phyloP scores from a whole-genome alignment of 2,113 vertebrate genomes.

The Sturnus vulgaris region DNA sequence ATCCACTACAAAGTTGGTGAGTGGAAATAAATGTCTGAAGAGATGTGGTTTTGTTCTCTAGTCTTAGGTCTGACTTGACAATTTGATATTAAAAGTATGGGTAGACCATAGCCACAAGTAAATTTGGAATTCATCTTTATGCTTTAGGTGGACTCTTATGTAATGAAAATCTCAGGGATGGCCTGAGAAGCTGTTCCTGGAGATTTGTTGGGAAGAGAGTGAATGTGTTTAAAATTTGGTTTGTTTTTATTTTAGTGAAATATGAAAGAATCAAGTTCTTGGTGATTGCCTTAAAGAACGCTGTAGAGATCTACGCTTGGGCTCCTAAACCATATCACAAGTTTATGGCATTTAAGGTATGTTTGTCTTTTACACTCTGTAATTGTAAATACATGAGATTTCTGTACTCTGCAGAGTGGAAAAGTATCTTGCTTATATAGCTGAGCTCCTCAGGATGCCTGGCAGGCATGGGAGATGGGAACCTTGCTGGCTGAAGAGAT shows the following conservation, averaged over 20 bases:
- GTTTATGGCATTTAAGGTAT: constrained; percentile 99
- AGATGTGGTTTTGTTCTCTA: background rate
- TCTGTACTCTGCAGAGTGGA: background rate
- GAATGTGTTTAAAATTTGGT: background rate
- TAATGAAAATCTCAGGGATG: background rate
- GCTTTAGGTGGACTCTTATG: background rate
- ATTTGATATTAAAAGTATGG: background rate
- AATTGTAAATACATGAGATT: background rate
- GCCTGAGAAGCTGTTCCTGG: background rate
- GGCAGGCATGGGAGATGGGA: background rate
- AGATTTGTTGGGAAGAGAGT: background rate
- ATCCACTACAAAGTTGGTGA: constrained; percentile 99
- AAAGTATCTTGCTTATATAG: background rate
- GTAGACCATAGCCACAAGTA: background rate
- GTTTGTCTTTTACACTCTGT: background rate
- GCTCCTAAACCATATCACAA: constrained; percentile 99
- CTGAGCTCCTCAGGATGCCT: background rate
- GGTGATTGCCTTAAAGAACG: constrained; percentile 97
- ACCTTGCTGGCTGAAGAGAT: background rate
- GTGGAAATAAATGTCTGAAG: constrained; percentile 12
- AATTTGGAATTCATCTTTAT: background rate
- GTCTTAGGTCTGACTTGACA: background rate
- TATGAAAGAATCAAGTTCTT: constrained; percentile 98
- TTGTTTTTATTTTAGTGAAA: constrained; percentile 84
- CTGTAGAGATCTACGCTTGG: constrained; percentile 99